Evolutionary conservation across 2,888 invertebrate genomes (phyloP), one percentile per base, ranked within the genome.

Genomic region (Leptopterna dolabrata): DNA sequence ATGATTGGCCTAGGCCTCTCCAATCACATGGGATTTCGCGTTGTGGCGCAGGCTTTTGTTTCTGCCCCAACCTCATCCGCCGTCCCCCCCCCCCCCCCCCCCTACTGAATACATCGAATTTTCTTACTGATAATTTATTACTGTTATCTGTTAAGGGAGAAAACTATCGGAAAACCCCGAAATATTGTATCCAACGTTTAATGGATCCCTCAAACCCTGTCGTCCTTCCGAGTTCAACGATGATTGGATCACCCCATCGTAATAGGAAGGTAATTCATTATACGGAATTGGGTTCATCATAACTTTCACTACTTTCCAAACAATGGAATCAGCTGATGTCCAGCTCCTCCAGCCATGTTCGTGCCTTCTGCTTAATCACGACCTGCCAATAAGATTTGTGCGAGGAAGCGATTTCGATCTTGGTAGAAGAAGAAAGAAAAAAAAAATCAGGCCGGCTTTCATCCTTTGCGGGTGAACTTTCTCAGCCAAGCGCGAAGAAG

Each of bases 381-480:
- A 63, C 24, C 24, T 19, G 24, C 63, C 51, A 51, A 51, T 51
- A 63, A 63, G 63, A 63, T 63, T 63, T 63, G 63, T 63, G 63
- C 63, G 63, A n/a, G 63, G 63, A 63, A 24, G 63, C 63, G 63
- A 63, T 63, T 63, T 24, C 63, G 63, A 63, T 63, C 63, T 63
- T 19, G 19, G 63, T 24, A 24, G 24, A 63, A 63, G 24, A 19
- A 63, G n/a, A 63, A 24, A 36, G 7, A 36, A 36, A 36, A 36
- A 36, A 7, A n/a, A n/a, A n/a, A n/a, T n/a, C n/a, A 19, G 19
- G 55, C n/a, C 63, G 24, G 63, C 63, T 63, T 63, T 63, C 63
- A 63, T 63, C 24, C 63, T 63, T 24, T 4, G 13, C 24, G 4
- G 24, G 13, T 19, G 63, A 63, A 63, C 63, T 63, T 63, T 63